Evolutionary conservation across 1,140 invertebrate species (phyloP), one percentile per base, ranked within the genome.

Genomic region (Gerris buenoi): DNA sequence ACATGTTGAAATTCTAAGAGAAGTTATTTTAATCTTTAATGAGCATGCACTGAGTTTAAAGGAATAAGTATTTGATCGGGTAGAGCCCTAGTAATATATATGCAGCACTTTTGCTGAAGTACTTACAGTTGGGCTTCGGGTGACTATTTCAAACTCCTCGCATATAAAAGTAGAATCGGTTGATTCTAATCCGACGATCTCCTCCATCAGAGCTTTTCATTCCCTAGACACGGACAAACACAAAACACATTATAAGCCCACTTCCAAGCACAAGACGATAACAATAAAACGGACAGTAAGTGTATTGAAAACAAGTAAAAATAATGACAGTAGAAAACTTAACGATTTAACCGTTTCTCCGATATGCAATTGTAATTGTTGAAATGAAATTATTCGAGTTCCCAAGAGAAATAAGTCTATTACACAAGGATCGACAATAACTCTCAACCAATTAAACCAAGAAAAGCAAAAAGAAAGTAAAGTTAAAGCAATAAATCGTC

Each of bases 91-190:
- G 27, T 63, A 64, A 64, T 23, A 28, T 14, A 29, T 18, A 0
- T 25, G n/a, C 27, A 46, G 27, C 18, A 29, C 2, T 28, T 23
- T 65, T 26, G 26, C n/a, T 14, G 18, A 23, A 56, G 29, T 25
- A 57, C 27, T 57, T 25, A 61, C 57, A 25, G 33, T 46, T 29
- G 65, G n/a, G 18, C 33, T 23, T 13, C 61, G 23, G 65, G 46
- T 81, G 27, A 92, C 83, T 76, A 91, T 87, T 79, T 91, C 89
- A 79, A 89, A 92, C 75, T 91, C 90, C 68, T 91, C 89, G 75
- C 87, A 89, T 56, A 87, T 89, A 64, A 86, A 85, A 74, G 87
- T 80, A 69, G 89, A 91, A 80, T 91, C 89, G 76, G 86, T 85
- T 67, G 88, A 91, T 81, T 87, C 86, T 64, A 86, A 83, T 76